Evolutionary conservation across 2,888 invertebrate species (phyloP).

Genomic region (Micoletzkya japonica): DNA sequence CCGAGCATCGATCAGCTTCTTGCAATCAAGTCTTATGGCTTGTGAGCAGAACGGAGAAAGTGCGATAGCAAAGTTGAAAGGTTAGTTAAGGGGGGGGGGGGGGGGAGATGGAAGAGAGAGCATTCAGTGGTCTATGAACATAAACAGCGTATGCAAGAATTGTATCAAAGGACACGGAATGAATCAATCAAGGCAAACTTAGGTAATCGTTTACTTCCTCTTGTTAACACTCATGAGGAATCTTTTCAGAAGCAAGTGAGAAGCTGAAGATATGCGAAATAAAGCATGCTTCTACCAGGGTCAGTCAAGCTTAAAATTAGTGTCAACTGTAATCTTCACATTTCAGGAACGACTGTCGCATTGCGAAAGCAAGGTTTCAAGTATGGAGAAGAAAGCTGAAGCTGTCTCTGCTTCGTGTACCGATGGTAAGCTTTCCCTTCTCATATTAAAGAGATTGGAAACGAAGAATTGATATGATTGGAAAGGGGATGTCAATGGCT

Average conservation of each 20-base stretch:
- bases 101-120: not conserved
- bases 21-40: not conserved
- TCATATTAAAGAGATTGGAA: too few species aligned
- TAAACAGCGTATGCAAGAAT: conserved; percentile 20
- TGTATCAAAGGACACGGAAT: conserved; percentile 17
- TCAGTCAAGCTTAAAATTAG: not conserved
- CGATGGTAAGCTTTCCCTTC: too few species aligned
- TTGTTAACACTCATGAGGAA: not conserved
- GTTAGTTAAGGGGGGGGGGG: not conserved
- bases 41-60: conserved; percentile 28
- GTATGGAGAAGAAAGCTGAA: too few species aligned
- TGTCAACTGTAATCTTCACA: too few species aligned
- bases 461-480: conserved; percentile 12
- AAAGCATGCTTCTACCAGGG: conserved; percentile 21
- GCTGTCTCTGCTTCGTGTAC: too few species aligned
- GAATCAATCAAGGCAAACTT: not conserved
- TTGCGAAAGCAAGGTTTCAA: conserved; percentile 11
- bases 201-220: too few species aligned
- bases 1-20: not conserved
- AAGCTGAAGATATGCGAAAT: conserved; percentile 14
- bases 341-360: conserved; percentile 17
- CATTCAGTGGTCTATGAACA: conserved; percentile 25
- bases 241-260: conserved; percentile 14
- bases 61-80: conserved; percentile 24
- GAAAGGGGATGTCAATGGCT: conserved; percentile 17